These are phyloP conservation scores for Cyanoderma ruficeps DNA, from an alignment of 2,113 vertebrate species.

Conservation along the genomic window DNA sequence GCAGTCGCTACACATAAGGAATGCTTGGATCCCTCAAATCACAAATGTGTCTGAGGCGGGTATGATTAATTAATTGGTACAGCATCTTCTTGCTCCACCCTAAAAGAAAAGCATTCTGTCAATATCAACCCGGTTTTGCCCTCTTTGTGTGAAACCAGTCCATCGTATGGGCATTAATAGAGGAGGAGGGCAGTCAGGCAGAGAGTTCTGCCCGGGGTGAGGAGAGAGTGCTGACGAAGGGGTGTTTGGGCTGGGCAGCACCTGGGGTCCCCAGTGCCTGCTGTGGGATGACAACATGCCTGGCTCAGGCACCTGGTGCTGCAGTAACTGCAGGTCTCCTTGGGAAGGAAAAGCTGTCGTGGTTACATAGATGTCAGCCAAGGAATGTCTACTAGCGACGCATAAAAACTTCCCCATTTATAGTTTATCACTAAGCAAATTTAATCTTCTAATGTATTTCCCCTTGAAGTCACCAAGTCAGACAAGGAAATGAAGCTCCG, in stretches of 20 bases:
- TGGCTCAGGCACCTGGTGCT: neutral
- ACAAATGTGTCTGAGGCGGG: accelerated
- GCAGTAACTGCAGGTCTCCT: neutral
- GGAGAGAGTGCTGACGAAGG: neutral
- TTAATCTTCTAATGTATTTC: neutral
- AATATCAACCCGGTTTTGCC: accelerated
- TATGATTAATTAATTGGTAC: neutral
- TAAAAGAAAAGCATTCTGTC: neutral
- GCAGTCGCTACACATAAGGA: neutral
- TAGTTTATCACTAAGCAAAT: neutral
- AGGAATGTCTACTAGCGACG: neutral
- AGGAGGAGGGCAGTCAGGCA: too few species aligned
- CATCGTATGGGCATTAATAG: neutral
- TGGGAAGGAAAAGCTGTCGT: neutral
- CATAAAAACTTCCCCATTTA: neutral
- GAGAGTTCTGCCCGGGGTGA: neutral
- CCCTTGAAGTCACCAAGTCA: neutral
- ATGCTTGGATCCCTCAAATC: neutral
- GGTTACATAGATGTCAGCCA: neutral
- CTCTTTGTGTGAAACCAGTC: accelerated
- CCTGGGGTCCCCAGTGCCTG: neutral
- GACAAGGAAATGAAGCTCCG: neutral
- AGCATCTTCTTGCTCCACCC: accelerated
- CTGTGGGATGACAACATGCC: accelerated
- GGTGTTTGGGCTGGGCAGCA: neutral